Conservation (phyloP, 1,140 invertebrate species). For the Dolichoris vasculosae region DNA sequence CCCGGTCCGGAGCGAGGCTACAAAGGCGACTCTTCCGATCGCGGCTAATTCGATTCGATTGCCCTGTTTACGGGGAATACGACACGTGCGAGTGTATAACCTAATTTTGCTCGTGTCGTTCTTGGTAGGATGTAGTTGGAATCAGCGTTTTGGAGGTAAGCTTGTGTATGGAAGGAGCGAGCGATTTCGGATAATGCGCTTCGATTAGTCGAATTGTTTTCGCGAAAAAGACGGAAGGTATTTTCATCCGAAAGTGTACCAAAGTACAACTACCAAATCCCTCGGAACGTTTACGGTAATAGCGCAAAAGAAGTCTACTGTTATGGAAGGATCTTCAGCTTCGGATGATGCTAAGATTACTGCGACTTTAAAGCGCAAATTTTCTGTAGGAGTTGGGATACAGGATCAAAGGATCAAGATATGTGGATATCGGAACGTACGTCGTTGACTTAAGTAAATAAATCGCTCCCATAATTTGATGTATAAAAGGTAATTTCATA, state of each 20-base stretch:
- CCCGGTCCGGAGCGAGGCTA: too few relatives aligned
- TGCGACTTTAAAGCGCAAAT: not conserved
- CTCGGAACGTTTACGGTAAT: not conserved
- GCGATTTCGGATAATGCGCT: not conserved
- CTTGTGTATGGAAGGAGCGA: not conserved
- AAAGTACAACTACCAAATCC: not conserved
- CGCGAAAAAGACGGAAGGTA: not conserved
- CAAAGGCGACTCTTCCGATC: conserved; percentile 46
- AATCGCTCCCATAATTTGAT: too few relatives aligned
- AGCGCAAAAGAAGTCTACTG: not conserved
- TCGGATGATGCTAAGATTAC: not conserved
- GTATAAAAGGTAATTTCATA: too few relatives aligned
- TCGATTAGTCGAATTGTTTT: not conserved
- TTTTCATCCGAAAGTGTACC: not conserved
- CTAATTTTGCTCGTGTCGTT: not conserved
- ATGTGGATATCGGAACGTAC: too few relatives aligned
- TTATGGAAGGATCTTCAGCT: not conserved
- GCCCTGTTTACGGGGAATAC: not conserved
- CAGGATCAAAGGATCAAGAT: too few relatives aligned
- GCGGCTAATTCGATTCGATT: conserved; percentile 54
- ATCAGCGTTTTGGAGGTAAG: accelerated
- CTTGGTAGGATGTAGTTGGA: not conserved
- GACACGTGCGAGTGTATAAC: not conserved
- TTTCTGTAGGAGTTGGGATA: not conserved
- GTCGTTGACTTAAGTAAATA: too few relatives aligned